Evolutionary conservation across 2,888 invertebrate genomes (phyloP).

Genomic region (Hartigia nigra): DNA sequence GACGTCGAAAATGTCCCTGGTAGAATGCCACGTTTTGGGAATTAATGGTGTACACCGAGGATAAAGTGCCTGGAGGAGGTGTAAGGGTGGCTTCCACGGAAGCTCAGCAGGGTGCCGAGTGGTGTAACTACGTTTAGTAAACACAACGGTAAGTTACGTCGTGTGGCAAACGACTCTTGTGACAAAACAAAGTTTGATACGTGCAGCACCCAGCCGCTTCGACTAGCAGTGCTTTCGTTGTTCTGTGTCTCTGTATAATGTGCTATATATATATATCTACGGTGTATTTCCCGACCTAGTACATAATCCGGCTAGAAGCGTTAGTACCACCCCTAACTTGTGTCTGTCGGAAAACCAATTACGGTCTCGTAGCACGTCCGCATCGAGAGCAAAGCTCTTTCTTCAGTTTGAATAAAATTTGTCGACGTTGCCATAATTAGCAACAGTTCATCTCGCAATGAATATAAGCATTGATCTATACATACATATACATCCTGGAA

Average conservation of each 20-base stretch:
- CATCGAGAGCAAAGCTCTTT: neutral
- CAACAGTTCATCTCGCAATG: slow-evolving; percentile 13
- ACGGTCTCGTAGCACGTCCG: slow-evolving; percentile 23
- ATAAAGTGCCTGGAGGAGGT: slow-evolving; percentile 39
- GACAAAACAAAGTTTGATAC: slow-evolving; percentile 60
- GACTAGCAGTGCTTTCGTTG: neutral
- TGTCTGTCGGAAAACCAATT: slow-evolving; percentile 52
- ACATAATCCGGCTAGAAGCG: neutral
- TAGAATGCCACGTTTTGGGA: slow-evolving; percentile 37
- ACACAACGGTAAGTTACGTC: slow-evolving; percentile 61
- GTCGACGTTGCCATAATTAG: slow-evolving; percentile 23
- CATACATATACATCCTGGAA: neutral
- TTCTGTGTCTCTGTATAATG: slow-evolving; percentile 14
- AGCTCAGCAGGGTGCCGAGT: slow-evolving; percentile 14
- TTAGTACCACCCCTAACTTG: neutral
- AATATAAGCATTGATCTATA: too few species aligned
- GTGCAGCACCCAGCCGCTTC: slow-evolving; percentile 26
- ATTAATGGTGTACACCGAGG: slow-evolving; percentile 50
- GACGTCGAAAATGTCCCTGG: neutral
- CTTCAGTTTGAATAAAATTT: neutral
- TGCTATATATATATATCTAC: neutral
- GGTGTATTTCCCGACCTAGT: neutral
- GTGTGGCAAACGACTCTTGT: slow-evolving; percentile 54
- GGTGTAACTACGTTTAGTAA: slow-evolving; percentile 60
- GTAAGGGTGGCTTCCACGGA: neutral